phyloP scores from a whole-genome alignment of 2,797 vertebrate species.

The Acipenser oxyrinchus region DNA sequence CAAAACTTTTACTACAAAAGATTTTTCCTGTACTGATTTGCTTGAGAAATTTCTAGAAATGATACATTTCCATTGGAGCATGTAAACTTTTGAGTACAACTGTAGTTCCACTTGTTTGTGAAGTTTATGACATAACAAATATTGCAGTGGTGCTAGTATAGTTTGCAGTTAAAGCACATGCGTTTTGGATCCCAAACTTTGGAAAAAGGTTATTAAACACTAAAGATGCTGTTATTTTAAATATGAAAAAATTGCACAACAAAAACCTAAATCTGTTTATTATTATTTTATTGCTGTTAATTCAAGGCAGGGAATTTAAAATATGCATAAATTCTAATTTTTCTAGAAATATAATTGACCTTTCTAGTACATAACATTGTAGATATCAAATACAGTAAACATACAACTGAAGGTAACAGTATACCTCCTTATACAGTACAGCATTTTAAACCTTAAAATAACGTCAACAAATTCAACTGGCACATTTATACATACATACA shows the following conservation, averaged over 20 bases:
- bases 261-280: constrained; percentile 27
- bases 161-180: no score
- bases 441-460: constrained; percentile 71
- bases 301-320: constrained; percentile 67
- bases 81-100: no score
- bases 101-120: no score
- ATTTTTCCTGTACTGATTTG: no score
- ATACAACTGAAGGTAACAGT: constrained; percentile 72
- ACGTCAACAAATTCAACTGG: constrained; percentile 64
- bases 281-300: constrained; percentile 88
- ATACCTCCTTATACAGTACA: constrained; percentile 75
- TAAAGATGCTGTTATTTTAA: no score
- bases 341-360: constrained; percentile 90
- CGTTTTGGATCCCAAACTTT: no score
- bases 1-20: no score
- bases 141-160: no score
- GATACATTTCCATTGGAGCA: no score
- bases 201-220: no score
- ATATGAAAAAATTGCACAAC: background rate
- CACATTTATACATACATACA: constrained; percentile 51
- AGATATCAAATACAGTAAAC: constrained; percentile 93
- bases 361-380: constrained; percentile 77
- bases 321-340: constrained; percentile 87
- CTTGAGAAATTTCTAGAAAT: no score
- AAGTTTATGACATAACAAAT: no score